Percentiles rank a stretch among this genome's conserved stretches.
Evolutionary conservation across 2,888 invertebrate species (phyloP).

Genomic region (Cylindroiulus punctatus): DNA sequence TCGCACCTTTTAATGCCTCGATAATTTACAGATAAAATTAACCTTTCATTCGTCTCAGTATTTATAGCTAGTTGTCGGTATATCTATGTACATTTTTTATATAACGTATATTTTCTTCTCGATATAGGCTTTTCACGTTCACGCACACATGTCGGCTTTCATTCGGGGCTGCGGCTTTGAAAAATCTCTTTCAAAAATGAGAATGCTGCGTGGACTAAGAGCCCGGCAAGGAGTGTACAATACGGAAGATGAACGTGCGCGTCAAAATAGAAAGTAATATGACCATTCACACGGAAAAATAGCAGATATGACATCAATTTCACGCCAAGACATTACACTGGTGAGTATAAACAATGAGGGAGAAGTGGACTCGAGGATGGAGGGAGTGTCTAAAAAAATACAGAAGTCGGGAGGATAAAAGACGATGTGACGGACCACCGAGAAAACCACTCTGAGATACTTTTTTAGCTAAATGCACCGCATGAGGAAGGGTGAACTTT

Average conservation of each 20-base stretch:
- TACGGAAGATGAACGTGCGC: slow-evolving; percentile 49
- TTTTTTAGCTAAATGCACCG: neutral
- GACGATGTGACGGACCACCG: neutral
- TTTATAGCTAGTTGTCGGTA: slow-evolving; percentile 11
- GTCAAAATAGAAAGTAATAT: slow-evolving; percentile 17
- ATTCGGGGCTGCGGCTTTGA: neutral
- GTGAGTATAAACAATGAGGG: slow-evolving; percentile 43
- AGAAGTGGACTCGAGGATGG: neutral
- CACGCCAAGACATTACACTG: slow-evolving; percentile 32
- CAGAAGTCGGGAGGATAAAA: neutral
- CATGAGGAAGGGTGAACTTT: neutral
- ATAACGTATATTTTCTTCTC: slow-evolving; percentile 9
- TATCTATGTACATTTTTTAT: slow-evolving; percentile 43
- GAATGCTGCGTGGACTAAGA: neutral
- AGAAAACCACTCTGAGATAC: neutral
- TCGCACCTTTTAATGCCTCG: slow-evolving; percentile 6
- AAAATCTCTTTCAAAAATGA: neutral
- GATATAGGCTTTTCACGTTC: neutral
- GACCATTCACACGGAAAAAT: slow-evolving; percentile 50
- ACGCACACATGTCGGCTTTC: slow-evolving; percentile 4
- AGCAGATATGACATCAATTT: slow-evolving; percentile 44
- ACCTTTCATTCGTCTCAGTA: slow-evolving; percentile 16
- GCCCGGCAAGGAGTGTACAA: slow-evolving; percentile 49
- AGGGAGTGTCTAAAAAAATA: neutral
- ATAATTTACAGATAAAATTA: slow-evolving; percentile 43